These are phyloP conservation scores for Hermaeophaga mercurialis DNA, from an alignment of 2,888 invertebrate genomes.

Conservation along the genomic window DNA sequence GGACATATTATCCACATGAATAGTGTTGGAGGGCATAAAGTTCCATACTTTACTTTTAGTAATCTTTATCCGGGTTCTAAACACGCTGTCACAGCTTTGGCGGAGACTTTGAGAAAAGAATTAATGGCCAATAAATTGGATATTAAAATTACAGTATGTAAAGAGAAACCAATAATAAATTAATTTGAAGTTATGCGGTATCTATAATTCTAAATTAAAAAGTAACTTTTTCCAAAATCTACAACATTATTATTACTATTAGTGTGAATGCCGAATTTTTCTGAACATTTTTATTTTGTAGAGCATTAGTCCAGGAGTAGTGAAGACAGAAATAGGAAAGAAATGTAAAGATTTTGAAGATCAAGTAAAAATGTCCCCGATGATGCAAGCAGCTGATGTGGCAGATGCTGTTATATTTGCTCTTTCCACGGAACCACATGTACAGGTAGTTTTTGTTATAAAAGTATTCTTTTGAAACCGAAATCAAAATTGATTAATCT, in stretches of 20 bases:
- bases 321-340: conserved; percentile 30
- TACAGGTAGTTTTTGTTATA: no score
- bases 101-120: conserved; percentile 30
- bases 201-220: no score
- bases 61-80: conserved; percentile 37
- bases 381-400: conserved; percentile 26
- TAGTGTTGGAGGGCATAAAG: conserved; percentile 42
- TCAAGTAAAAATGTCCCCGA: conserved; percentile 3
- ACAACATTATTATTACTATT: no score
- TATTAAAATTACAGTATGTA: conserved; percentile 35
- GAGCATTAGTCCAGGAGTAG: conserved; percentile 35
- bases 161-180: no score
- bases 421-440: conserved; percentile 29
- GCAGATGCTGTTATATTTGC: conserved; percentile 30
- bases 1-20: conserved; percentile 47
- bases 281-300: conserved; percentile 15
- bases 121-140: conserved; percentile 19
- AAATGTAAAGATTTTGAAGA: conserved; percentile 12
- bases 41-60: conserved; percentile 35
- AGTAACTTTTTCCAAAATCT: no score
- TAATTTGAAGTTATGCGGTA: no score
- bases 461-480: no score
- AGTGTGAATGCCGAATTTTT: no score
- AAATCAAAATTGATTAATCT: no score
- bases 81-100: conserved; percentile 33